These are phyloP conservation scores for Sapajus apella DNA, from an alignment of 2,113 vertebrate genomes.

Conservation along the genomic window DNA sequence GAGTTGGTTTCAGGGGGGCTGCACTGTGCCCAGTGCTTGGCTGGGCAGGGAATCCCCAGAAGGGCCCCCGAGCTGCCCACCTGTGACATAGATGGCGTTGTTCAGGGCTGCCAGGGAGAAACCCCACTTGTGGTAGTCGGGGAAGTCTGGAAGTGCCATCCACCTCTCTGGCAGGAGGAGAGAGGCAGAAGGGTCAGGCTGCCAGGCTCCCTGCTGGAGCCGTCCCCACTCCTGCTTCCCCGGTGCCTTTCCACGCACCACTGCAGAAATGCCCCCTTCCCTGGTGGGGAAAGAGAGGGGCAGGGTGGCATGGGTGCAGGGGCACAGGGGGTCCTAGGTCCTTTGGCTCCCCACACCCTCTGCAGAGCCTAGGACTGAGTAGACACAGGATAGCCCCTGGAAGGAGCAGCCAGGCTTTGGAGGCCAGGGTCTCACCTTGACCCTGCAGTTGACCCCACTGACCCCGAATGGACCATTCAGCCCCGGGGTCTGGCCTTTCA, in stretches of 20 bases:
- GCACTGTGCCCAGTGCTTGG: neutral
- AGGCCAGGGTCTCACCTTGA: neutral
- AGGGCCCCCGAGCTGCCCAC: slow-evolving; percentile 77
- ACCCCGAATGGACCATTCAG: neutral
- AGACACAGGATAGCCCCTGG: neutral
- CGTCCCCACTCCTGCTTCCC: neutral
- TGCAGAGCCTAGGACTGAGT: neutral
- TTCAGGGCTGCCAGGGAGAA: slow-evolving; percentile 94
- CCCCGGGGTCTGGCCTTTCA: neutral
- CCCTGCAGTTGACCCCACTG: neutral
- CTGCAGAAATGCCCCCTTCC: neutral
- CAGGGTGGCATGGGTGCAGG: no score
- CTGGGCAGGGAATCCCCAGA: neutral
- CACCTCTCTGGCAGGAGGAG: slow-evolving; percentile 87
- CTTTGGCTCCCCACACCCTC: accelerated
- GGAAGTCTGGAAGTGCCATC: slow-evolving; percentile 94
- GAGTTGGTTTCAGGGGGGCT: no score
- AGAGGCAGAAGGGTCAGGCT: neutral
- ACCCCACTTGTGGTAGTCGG: slow-evolving; percentile 98
- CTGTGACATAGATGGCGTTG: slow-evolving; percentile 95
- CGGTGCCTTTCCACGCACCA: accelerated
- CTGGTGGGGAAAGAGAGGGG: accelerated
- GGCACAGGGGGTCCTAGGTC: no score
- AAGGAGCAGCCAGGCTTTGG: neutral
- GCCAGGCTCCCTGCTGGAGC: no score